Evolutionary conservation across 2,113 vertebrate genomes (phyloP).

Genomic region (Colistium nudipinnis): DNA sequence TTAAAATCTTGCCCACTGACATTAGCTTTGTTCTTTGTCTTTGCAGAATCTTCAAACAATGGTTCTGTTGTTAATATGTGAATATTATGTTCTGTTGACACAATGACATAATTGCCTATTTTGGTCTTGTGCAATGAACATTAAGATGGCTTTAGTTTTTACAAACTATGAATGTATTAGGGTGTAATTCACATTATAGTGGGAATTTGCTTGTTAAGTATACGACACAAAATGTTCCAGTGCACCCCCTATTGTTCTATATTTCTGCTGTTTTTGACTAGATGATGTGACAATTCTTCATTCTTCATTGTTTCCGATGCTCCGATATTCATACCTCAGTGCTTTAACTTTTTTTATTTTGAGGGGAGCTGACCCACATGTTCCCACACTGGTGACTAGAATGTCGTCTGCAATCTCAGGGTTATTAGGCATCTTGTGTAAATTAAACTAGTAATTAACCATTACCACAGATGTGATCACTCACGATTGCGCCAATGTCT

Average conservation of each 20-base stretch:
- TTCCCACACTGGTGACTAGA: no score
- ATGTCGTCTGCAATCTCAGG: no score
- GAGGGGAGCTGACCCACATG: no score
- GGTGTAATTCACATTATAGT: background rate
- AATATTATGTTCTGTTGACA: constrained; percentile 7
- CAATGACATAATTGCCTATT: constrained; percentile 3
- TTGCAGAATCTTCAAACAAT: constrained; percentile 14
- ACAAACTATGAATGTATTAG: background rate
- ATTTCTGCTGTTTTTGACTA: background rate
- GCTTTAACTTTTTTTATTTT: no score
- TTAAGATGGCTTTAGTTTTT: no score
- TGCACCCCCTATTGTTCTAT: background rate
- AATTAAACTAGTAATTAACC: background rate
- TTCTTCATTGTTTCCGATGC: no score
- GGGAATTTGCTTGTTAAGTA: background rate
- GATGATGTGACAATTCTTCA: no score
- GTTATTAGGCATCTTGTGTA: constrained; percentile 2
- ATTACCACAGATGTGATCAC: background rate
- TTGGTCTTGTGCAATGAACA: background rate
- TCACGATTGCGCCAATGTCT: background rate
- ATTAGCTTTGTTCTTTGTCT: constrained; percentile 28
- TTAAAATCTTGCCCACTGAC: constrained; percentile 29
- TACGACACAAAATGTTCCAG: background rate
- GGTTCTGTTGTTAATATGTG: constrained; percentile 4
- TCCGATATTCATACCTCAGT: no score